Evolutionary conservation across 2,113 vertebrate genomes (phyloP).

Genomic region (Vulpes lagopus): DNA sequence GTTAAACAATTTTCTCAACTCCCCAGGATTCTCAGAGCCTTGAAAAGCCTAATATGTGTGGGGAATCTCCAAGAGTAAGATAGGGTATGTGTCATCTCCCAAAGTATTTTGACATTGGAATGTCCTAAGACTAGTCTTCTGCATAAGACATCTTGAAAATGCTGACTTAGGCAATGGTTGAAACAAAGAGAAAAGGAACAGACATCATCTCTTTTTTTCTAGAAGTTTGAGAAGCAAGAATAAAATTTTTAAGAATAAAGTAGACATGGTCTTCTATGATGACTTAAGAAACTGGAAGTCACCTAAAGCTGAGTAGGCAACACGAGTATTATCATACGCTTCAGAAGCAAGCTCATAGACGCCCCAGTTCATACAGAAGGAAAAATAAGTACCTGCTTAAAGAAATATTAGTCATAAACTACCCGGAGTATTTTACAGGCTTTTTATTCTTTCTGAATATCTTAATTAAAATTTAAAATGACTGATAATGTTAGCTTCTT

Average conservation of each 20-base stretch:
- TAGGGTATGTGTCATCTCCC: background rate
- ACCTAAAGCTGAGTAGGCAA: background rate
- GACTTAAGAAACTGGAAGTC: slow-evolving; percentile 20
- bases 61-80: background rate
- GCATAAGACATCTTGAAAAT: background rate
- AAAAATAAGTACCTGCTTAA: slow-evolving; percentile 60
- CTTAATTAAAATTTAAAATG: slow-evolving; percentile 81
- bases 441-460: slow-evolving; percentile 66
- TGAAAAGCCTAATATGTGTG: background rate
- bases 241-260: background rate
- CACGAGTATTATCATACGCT: background rate
- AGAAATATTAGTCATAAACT: slow-evolving; percentile 74
- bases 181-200: background rate
- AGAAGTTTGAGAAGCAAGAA: background rate
- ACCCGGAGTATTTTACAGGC: slow-evolving; percentile 61
- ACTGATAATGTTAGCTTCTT: slow-evolving; percentile 66
- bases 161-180: background rate
- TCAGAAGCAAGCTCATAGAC: slow-evolving; percentile 28
- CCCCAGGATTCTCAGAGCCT: background rate
- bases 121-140: background rate
- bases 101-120: slow-evolving; percentile 7
- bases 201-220: background rate
- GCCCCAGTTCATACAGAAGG: slow-evolving; percentile 31
- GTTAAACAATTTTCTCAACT: background rate
- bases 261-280: background rate